Evolutionary conservation across 2,113 vertebrate species (phyloP).

Genomic region (Rafetus swinhoei): DNA sequence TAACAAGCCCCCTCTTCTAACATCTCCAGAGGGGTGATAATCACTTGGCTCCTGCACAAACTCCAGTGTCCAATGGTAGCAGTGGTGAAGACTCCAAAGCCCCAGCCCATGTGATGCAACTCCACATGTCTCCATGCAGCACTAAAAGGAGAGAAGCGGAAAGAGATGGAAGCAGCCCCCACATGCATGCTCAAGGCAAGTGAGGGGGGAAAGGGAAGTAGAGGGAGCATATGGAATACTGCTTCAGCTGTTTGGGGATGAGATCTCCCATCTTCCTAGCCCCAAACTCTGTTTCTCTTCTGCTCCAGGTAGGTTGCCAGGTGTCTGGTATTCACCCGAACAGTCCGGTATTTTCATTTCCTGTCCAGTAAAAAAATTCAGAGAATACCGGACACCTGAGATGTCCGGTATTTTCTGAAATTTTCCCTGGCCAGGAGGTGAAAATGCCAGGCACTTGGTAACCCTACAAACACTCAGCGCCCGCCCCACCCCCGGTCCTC

Average conservation of each 20-base stretch:
- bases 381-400: too few species aligned
- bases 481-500: too few species aligned
- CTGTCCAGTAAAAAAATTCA: too few species aligned
- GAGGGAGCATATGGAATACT: not conserved
- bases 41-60: not conserved
- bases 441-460: too few species aligned
- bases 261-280: not conserved
- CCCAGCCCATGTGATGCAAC: not conserved
- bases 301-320: not conserved
- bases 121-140: not conserved
- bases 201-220: not conserved
- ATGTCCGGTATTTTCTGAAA: too few species aligned
- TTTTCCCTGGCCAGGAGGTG: too few species aligned
- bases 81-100: not conserved
- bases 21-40: not conserved
- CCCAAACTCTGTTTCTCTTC: not conserved
- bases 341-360: too few species aligned
- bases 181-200: not conserved
- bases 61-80: not conserved
- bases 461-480: too few species aligned
- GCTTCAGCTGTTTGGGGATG: not conserved
- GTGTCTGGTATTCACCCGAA: too few species aligned
- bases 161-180: not conserved
- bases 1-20: not conserved
- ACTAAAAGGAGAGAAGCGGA: not conserved